phyloP scores from a whole-genome alignment of 2,113 vertebrate genomes.

The Campylomormyrus numenius region DNA sequence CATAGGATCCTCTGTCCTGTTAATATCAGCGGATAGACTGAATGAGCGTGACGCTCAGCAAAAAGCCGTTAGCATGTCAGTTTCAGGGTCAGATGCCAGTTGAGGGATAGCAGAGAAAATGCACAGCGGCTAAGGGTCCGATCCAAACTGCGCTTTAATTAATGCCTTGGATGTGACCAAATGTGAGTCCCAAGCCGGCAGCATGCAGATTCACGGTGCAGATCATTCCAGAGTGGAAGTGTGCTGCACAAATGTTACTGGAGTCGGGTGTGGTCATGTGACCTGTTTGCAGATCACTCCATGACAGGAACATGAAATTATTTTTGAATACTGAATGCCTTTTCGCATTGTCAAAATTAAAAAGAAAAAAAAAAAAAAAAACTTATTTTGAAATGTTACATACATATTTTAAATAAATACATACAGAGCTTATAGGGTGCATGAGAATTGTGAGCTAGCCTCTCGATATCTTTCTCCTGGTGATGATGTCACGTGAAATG shows the following conservation, averaged over 20 bases:
- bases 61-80: conserved; percentile 49
- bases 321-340: background rate
- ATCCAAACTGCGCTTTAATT: conserved; percentile 19
- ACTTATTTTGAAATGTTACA: background rate
- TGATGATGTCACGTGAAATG: background rate
- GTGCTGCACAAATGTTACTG: conserved; percentile 23
- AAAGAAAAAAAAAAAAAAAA: background rate
- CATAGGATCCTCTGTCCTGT: background rate
- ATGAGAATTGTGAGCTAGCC: background rate
- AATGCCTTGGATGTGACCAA: conserved; percentile 15
- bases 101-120: conserved; percentile 53
- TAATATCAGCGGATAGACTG: background rate
- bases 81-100: conserved; percentile 52
- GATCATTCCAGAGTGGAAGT: conserved; percentile 19
- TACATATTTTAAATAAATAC: background rate
- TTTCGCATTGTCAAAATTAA: background rate
- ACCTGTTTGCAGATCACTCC: background rate
- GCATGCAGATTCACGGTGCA: background rate
- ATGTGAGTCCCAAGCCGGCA: background rate
- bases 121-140: conserved; percentile 37
- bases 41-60: background rate
- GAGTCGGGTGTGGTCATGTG: background rate
- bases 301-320: background rate
- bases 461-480: background rate
- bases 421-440: background rate